Evolutionary conservation across 1,140 invertebrate genomes (phyloP).

Genomic region (Triops longicaudatus): DNA sequence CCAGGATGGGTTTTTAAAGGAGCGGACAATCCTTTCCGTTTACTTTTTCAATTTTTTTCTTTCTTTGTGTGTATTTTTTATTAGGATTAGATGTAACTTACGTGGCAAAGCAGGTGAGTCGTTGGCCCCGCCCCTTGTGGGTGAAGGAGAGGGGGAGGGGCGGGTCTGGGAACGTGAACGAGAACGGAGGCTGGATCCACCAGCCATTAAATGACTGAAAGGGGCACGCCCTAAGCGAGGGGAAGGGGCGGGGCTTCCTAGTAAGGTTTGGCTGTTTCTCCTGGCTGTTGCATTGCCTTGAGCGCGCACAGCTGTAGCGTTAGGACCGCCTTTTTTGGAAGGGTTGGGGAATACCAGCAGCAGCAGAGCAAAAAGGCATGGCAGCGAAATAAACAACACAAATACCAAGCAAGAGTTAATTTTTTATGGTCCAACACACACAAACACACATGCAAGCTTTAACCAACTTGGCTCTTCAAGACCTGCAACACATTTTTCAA

Average conservation of each 20-base stretch:
- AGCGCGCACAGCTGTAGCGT: slow-evolving; percentile 2
- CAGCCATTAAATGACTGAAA: slow-evolving; percentile 16
- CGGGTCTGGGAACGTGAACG: slow-evolving; percentile 24
- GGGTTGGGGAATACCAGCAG: not conserved
- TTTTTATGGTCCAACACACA: not conserved
- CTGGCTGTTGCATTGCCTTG: not conserved
- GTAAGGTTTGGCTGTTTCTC: not conserved
- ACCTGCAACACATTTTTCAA: too few species aligned
- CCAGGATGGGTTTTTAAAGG: not conserved
- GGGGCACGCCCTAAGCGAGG: slow-evolving; percentile 22
- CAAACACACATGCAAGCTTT: slow-evolving; percentile 3
- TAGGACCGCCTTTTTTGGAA: not conserved
- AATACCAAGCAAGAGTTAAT: slow-evolving; percentile 14
- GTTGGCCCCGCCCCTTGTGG: slow-evolving; percentile 24
- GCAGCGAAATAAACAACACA: not conserved
- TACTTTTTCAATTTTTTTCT: too few species aligned
- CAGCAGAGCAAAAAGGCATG: not conserved
- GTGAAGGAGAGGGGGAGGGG: slow-evolving; percentile 20
- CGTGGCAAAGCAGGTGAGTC: not conserved
- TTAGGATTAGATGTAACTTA: not conserved
- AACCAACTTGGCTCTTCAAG: not conserved
- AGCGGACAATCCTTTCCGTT: not conserved
- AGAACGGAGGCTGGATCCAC: not conserved
- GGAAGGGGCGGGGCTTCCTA: slow-evolving; percentile 23
- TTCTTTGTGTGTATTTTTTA: not conserved